phyloP scores from a whole-genome alignment of 2,797 vertebrate species.

The Dipus sagitta region DNA sequence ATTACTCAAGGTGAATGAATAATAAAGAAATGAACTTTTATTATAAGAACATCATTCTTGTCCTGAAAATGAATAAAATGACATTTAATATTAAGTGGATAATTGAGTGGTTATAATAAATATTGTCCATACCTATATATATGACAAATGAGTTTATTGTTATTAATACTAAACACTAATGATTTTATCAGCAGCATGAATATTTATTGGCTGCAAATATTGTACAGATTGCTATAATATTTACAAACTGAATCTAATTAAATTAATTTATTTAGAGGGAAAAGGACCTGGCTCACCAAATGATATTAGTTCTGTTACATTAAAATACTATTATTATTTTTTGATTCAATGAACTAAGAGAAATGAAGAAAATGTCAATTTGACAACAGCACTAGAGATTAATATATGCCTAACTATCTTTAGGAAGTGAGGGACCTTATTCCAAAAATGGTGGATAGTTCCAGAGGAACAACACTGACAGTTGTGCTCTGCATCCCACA shows the following conservation, averaged over 20 bases:
- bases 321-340: constrained; percentile 72
- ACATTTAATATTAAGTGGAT: not conserved
- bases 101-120: constrained; percentile 12
- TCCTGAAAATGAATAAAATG: constrained; percentile 37
- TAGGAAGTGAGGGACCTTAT: no score
- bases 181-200: not conserved
- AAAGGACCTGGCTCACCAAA: constrained; percentile 49
- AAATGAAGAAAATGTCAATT: constrained; percentile 65
- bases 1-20: no score
- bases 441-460: no score
- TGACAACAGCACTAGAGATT: constrained; percentile 66
- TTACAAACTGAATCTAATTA: not conserved
- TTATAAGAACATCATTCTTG: not conserved
- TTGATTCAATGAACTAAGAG: constrained; percentile 71
- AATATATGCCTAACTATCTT: not conserved
- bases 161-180: not conserved
- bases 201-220: constrained; percentile 52
- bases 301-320: constrained; percentile 72
- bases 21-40: not conserved
- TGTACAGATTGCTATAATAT: constrained; percentile 54
- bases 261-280: constrained; percentile 55
- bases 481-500: no score
- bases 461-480: no score
- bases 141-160: not conserved
- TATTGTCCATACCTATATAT: no score